phyloP scores from a whole-genome alignment of 2,113 vertebrate genomes.

The Gavia stellata region DNA sequence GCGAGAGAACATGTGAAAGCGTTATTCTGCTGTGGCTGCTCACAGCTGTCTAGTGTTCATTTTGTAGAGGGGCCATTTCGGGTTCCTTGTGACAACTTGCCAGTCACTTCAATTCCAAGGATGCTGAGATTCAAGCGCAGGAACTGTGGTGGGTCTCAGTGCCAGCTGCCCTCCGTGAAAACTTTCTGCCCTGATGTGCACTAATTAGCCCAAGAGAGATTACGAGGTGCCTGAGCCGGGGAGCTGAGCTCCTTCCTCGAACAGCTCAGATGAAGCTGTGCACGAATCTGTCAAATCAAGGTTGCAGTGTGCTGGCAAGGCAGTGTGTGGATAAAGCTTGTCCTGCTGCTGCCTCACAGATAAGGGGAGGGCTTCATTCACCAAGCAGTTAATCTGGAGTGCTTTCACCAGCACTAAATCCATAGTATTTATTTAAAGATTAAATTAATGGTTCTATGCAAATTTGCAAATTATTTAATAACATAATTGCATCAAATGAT shows the following conservation, averaged over 20 bases:
- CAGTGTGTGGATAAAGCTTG: neutral
- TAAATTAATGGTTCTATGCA: slow-evolving; percentile 41
- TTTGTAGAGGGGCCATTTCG: neutral
- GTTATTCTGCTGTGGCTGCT: neutral
- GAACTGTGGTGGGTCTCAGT: neutral
- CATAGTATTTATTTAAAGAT: slow-evolving; percentile 48
- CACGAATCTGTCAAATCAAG: neutral
- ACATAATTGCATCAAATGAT: slow-evolving; percentile 48
- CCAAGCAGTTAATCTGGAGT: slow-evolving; percentile 5
- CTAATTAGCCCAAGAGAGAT: neutral
- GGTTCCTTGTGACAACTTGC: neutral
- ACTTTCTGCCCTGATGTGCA: neutral
- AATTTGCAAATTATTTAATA: slow-evolving; percentile 42
- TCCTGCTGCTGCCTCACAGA: slow-evolving; percentile 24
- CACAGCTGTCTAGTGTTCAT: neutral
- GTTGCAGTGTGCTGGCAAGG: neutral
- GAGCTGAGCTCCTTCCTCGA: neutral
- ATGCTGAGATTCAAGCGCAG: neutral
- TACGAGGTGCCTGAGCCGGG: neutral
- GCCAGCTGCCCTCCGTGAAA: neutral
- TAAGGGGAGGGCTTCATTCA: slow-evolving; percentile 1
- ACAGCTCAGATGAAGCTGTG: neutral
- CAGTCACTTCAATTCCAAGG: neutral
- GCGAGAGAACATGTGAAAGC: fast-evolving
- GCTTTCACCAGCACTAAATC: neutral